Base-by-base conservation (phyloP, 2,113 vertebrate genomes). In the Theristicus caerulescens region DNA sequence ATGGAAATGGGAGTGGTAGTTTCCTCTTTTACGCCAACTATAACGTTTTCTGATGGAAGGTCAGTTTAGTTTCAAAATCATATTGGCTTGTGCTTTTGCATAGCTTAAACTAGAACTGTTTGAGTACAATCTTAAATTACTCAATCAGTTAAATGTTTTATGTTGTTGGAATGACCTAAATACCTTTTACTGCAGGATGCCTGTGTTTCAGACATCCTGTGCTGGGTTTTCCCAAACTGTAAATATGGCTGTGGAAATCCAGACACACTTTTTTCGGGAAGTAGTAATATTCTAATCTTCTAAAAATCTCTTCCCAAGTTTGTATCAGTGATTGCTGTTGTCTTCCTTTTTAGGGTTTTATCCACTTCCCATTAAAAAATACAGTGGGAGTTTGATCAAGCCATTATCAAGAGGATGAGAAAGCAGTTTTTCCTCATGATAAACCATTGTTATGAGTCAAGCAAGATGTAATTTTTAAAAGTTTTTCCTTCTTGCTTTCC, bases 11-110 rank as follows among this genome's bases (percentile, higher is more conserved):
- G 64, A 93, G 92, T 72, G n/a, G 47, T 49, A 69, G 17, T 88
- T 80, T 95, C 93, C 91, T 40, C 47, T 96, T 94, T 86, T 92
- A 93, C 65, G 73, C 15, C 46, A 72, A 85, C 27, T 84, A 16
- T 42, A 85, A 29, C 36, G 46, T 52, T 94, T 96, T 46, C 61
- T 81, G 76, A 13, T 40, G 27, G 46, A 94, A 72, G 13, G 16
- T 88, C 32, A 44, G 29, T 69, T 93, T 86, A 82, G 31, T 57
- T 62, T 86, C 25, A 72, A 54, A 92, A 85, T 79, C 44, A 15
- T 8, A 58, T 66, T 80, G 77, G 9, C 42, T 44, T 49, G 4
- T 6, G 2, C 27, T 81, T 79, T 86, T 82, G 16, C 16, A 22
- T 47, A 58, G 29, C 21, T 88, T 85, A 38, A 71, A 40, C 21